A percentile compares a stretch with the other conserved stretches of the same genome.
Conservation (phyloP, 92 coral and sea anemone species). For the Zoanthus solanderi region DNA sequence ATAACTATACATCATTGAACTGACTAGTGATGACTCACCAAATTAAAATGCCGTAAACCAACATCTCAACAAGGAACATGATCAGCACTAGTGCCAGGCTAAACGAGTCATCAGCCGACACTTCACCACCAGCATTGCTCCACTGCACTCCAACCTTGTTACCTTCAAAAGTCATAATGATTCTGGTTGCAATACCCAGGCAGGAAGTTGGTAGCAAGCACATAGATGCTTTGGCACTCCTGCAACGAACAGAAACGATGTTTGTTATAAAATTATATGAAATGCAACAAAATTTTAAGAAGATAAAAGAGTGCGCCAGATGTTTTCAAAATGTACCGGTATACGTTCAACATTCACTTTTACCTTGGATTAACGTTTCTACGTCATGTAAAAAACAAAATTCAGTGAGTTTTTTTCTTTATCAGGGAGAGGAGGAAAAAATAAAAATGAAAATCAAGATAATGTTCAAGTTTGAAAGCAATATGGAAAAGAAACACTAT, state of each 20-base stretch:
- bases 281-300: too few species aligned
- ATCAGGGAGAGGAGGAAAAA: too few species aligned
- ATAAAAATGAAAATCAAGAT: too few species aligned
- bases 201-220: constrained; percentile 93
- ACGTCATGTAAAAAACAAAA: too few species aligned
- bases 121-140: constrained; percentile 72
- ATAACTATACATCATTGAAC: not conserved
- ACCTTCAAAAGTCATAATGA: constrained; percentile 79
- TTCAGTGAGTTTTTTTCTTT: too few species aligned
- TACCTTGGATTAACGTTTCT: too few species aligned
- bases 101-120: constrained; percentile 92
- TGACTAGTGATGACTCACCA: constrained; percentile 71
- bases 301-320: too few species aligned
- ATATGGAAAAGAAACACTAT: too few species aligned
- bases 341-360: too few species aligned
- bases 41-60: constrained; percentile 72
- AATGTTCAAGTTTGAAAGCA: too few species aligned
- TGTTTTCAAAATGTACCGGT: too few species aligned
- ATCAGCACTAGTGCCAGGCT: constrained; percentile 82
- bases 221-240: constrained; percentile 81
- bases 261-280: too few species aligned
- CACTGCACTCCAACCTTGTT: constrained; percentile 83
- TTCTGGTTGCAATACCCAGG: constrained; percentile 87
- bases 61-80: constrained; percentile 76
- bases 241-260: not conserved